phyloP scores from a whole-genome alignment of 2,797 vertebrate genomes.

The Ptychadena robeensis region DNA sequence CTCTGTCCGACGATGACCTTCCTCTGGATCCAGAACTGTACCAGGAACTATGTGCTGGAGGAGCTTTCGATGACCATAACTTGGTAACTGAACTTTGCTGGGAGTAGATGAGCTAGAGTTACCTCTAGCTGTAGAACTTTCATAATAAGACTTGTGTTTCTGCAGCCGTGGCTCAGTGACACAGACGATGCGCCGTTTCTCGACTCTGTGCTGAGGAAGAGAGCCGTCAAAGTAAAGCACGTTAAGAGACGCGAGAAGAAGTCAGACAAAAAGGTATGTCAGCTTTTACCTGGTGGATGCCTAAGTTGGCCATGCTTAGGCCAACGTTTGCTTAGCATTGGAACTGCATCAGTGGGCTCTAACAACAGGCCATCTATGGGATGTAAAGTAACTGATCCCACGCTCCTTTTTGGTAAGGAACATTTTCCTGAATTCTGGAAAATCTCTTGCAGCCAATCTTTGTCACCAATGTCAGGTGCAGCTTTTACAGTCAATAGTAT shows the following conservation, averaged over 20 bases:
- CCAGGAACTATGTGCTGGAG: slow-evolving; percentile 82
- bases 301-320: neutral
- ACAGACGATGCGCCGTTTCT: slow-evolving; percentile 86
- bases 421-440: neutral
- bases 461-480: neutral
- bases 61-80: slow-evolving; percentile 79
- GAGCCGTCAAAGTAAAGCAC: slow-evolving; percentile 93
- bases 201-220: slow-evolving; percentile 86
- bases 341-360: neutral
- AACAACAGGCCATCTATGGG: neutral
- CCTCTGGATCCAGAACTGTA: slow-evolving; percentile 87
- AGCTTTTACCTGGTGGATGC: neutral
- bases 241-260: slow-evolving; percentile 95
- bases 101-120: neutral
- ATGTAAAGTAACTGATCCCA: neutral
- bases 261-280: slow-evolving; percentile 87
- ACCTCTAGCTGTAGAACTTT: too few species aligned
- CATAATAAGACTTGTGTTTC: neutral
- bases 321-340: neutral
- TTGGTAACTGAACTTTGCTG: slow-evolving; percentile 67
- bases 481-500: neutral
- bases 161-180: slow-evolving; percentile 87
- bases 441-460: neutral
- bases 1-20: slow-evolving; percentile 86
- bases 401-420: neutral